A percentile compares a stretch with the other conserved stretches of the same genome.
phyloP scores from a whole-genome alignment of 2,888 invertebrate genomes.

The Agrochola lota region DNA sequence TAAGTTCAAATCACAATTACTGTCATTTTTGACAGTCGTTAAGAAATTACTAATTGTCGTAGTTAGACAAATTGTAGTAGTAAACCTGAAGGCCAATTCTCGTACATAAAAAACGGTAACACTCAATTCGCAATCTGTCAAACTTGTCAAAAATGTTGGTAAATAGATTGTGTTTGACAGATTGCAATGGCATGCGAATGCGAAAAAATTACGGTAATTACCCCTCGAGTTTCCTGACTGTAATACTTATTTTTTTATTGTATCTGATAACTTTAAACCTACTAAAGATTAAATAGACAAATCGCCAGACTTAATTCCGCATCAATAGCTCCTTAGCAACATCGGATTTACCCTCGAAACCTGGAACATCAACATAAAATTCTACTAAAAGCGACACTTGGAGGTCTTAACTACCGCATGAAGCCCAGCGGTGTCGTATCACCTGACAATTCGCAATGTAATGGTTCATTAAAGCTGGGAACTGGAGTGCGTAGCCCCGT shows the following conservation, averaged over 20 bases:
- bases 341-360: slow-evolving; percentile 30
- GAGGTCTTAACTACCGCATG: slow-evolving; percentile 65
- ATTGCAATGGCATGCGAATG: too few species aligned
- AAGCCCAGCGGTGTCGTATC: slow-evolving; percentile 75
- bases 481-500: slow-evolving; percentile 77
- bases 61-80: too few species aligned
- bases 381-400: slow-evolving; percentile 51
- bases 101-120: too few species aligned
- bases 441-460: slow-evolving; percentile 78
- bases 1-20: not conserved
- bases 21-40: not conserved
- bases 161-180: too few species aligned
- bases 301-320: slow-evolving; percentile 36
- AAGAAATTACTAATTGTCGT: not conserved
- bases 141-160: too few species aligned
- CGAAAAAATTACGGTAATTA: too few species aligned
- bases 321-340: slow-evolving; percentile 34
- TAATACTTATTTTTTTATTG: not conserved
- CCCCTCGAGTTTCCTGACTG: not conserved
- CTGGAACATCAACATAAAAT: slow-evolving; percentile 59
- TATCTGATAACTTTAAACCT: not conserved
- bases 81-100: not conserved
- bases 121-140: too few species aligned
- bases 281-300: slow-evolving; percentile 8
- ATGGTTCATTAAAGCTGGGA: slow-evolving; percentile 83